These are phyloP conservation scores for Mormyrus hasselquistii DNA, from an alignment of 2,797 vertebrate genomes.

Conservation along the genomic window DNA sequence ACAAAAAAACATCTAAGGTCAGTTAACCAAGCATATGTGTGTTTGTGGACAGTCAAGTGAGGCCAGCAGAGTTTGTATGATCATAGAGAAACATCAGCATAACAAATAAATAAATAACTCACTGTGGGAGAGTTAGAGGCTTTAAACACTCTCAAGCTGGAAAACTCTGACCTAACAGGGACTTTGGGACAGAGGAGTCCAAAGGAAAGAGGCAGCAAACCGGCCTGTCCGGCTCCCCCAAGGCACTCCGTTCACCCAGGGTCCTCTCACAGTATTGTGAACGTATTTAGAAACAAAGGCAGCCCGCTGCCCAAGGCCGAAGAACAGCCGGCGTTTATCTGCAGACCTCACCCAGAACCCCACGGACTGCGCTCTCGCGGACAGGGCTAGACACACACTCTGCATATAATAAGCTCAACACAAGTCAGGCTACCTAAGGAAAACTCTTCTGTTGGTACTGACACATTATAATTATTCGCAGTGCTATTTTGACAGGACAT, in stretches of 20 bases:
- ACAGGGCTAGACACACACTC: conserved; percentile 21
- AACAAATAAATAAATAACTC: background rate
- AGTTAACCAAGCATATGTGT: background rate
- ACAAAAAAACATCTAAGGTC: background rate
- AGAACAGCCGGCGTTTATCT: conserved; percentile 17
- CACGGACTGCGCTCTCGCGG: background rate
- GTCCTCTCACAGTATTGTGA: conserved; percentile 26
- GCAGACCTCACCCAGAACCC: conserved; percentile 17
- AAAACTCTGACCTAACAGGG: conserved; percentile 14
- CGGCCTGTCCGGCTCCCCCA: background rate
- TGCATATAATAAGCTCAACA: conserved; percentile 1
- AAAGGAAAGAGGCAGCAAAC: background rate
- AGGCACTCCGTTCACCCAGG: background rate
- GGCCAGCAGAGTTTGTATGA: background rate
- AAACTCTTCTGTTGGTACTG: background rate
- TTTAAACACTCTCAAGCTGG: background rate
- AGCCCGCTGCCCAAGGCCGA: conserved; percentile 10
- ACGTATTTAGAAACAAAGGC: conserved; percentile 31
- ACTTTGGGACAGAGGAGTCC: background rate
- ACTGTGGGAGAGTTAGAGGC: background rate
- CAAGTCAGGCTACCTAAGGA: background rate
- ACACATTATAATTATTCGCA: conserved; percentile 4
- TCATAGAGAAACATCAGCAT: background rate
- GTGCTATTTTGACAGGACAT: background rate
- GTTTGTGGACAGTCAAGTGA: background rate